Conservation (phyloP, 2,888 invertebrate species). For the Agonopterix subpropinquella region DNA sequence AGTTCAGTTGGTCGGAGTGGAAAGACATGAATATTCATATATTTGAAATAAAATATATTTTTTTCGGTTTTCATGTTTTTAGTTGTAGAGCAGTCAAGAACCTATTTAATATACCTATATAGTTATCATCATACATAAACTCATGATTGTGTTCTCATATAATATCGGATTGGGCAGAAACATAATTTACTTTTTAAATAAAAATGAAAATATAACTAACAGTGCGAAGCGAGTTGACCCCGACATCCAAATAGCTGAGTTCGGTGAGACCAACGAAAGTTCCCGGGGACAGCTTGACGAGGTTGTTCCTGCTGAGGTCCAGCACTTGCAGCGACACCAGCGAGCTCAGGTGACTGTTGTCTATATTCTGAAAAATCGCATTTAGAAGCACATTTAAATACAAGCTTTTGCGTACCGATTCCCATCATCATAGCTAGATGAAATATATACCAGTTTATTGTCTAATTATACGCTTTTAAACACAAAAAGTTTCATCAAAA, state of each 20-base stretch:
- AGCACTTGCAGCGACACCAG: slow-evolving; percentile 82
- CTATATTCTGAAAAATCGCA: slow-evolving; percentile 79
- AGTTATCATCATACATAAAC: too few relatives aligned
- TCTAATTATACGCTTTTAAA: not conserved
- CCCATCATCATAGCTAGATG: not conserved
- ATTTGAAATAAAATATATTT: too few relatives aligned
- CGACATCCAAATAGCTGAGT: slow-evolving; percentile 85
- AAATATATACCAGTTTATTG: not conserved
- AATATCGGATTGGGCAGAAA: too few relatives aligned
- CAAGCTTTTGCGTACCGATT: too few relatives aligned
- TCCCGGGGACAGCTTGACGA: slow-evolving; percentile 87
- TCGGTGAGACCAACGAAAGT: slow-evolving; percentile 85
- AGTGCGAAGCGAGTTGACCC: slow-evolving; percentile 90
- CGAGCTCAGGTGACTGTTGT: slow-evolving; percentile 81
- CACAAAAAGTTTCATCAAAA: not conserved
- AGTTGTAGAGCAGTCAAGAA: too few relatives aligned
- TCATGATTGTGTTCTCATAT: too few relatives aligned
- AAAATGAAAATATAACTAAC: slow-evolving; percentile 66
- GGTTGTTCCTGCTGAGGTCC: slow-evolving; percentile 89
- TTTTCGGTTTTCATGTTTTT: too few relatives aligned
- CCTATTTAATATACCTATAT: too few relatives aligned
- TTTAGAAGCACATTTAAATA: not conserved
- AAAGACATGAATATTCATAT: too few relatives aligned
- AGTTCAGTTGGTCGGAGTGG: too few relatives aligned
- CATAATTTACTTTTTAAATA: too few relatives aligned